phyloP scores from a whole-genome alignment of 2,888 invertebrate species.

The Octonoba sinensis region DNA sequence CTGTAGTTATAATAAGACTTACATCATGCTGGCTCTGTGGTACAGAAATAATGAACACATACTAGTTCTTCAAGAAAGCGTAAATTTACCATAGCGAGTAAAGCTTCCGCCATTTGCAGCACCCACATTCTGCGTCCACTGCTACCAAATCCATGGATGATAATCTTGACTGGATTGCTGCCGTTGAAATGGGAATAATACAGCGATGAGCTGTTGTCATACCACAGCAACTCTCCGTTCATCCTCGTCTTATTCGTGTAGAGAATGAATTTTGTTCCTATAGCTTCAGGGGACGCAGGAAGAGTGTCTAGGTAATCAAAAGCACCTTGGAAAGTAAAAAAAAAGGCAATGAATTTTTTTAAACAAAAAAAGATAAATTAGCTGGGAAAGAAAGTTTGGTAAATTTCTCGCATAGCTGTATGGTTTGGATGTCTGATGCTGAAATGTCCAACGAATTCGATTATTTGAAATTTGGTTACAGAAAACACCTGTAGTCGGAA shows the following conservation, averaged over 20 bases:
- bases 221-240: constrained; percentile 69
- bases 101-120: constrained; percentile 89
- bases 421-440: too few species aligned
- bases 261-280: constrained; percentile 85
- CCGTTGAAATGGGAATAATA: constrained; percentile 83
- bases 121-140: constrained; percentile 94
- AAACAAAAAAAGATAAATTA: too few species aligned
- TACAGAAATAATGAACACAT: too few species aligned
- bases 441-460: too few species aligned
- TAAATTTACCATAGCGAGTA: constrained; percentile 85
- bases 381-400: too few species aligned
- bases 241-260: constrained; percentile 73
- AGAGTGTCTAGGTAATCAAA: constrained; percentile 91
- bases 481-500: too few species aligned
- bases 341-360: background rate
- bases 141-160: constrained; percentile 94
- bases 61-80: too few species aligned
- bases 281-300: constrained; percentile 75
- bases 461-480: too few species aligned
- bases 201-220: constrained; percentile 73
- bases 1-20: too few species aligned
- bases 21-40: too few species aligned
- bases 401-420: too few species aligned
- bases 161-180: constrained; percentile 84
- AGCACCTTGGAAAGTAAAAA: constrained; percentile 75